Evolutionary conservation across 2,113 vertebrate genomes (phyloP), one percentile per base, ranked within the genome.

Genomic region (Gallinago jamesoni): DNA sequence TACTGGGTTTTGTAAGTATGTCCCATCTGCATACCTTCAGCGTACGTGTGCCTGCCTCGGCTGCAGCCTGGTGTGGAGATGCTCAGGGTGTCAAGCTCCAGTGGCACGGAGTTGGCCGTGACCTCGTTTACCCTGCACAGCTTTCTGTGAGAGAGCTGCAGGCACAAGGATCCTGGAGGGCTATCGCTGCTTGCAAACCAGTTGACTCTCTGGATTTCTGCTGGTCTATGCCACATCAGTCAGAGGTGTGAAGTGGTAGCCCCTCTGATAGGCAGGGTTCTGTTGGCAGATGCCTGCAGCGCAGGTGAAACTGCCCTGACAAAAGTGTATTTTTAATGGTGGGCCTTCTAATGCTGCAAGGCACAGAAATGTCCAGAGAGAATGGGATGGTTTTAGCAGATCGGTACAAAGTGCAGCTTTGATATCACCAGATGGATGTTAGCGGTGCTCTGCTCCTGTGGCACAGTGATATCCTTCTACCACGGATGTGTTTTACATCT

Each of bases 201-300:
- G 39, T 23, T 25, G 14, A 10, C 63, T 28, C 45, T 41, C 76
- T 70, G 80, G 37, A 56, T 60, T 88, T 72, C 37, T 77, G 41
- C 84, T 74, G 81, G 30, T 19, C 8, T 28, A 1, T 2, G 6
- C 2, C 6, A 17, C 30, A 9, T 35, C n/a, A 60, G 28, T 19
- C 39, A 25, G 68, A 75, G 48, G 20, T 0, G 2, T 43, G 39
- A 37, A 3, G 1, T 5, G 23, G 33, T 22, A 8, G 9, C 23
- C 14, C 18, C 60, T 55, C 0, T 0, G 24, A 30, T 52, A 25
- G 66, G 43, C 81, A 87, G n/a, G 59, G 43, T 11, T 75, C 47
- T 79, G 23, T 14, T 50, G 52, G 57, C 35, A 75, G 60, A 24
- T 5, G 12, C 31, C 47, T 37, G 5, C 15, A 35, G n/a, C 41